Conservation (phyloP, 2,113 vertebrate genomes). For the Clarias magur region DNA sequence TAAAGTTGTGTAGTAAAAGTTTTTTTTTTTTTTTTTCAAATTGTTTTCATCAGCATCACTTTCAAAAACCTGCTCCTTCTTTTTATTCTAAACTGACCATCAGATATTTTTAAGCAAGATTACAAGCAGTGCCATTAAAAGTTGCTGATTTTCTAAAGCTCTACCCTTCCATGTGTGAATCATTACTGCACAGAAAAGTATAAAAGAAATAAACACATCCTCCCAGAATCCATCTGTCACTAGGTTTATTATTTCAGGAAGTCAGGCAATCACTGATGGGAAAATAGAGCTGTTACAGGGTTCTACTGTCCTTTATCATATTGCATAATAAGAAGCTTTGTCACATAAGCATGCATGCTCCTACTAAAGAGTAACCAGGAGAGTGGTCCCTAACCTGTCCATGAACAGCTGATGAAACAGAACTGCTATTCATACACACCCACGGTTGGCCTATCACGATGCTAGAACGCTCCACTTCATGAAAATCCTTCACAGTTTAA, state of each 20-base stretch:
- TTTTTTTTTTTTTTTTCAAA: neutral
- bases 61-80: neutral
- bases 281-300: slow-evolving; percentile 62
- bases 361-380: slow-evolving; percentile 8
- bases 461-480: neutral
- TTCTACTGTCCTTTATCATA: slow-evolving; percentile 36
- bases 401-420: slow-evolving; percentile 32
- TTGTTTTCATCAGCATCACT: neutral
- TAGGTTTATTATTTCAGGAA: slow-evolving; percentile 72
- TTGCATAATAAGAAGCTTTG: slow-evolving; percentile 42
- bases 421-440: slow-evolving; percentile 17
- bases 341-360: slow-evolving; percentile 30
- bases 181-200: slow-evolving; percentile 56
- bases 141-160: slow-evolving; percentile 19
- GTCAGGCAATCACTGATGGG: slow-evolving; percentile 67
- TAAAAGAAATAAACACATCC: slow-evolving; percentile 59
- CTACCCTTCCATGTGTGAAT: slow-evolving; percentile 67
- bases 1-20: too few relatives aligned
- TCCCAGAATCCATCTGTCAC: slow-evolving; percentile 58
- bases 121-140: neutral
- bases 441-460: neutral
- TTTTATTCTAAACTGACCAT: neutral
- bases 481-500: neutral
- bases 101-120: neutral
- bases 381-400: neutral